Conservation (phyloP, 2,888 invertebrate species). For the Embidobia sp. region DNA sequence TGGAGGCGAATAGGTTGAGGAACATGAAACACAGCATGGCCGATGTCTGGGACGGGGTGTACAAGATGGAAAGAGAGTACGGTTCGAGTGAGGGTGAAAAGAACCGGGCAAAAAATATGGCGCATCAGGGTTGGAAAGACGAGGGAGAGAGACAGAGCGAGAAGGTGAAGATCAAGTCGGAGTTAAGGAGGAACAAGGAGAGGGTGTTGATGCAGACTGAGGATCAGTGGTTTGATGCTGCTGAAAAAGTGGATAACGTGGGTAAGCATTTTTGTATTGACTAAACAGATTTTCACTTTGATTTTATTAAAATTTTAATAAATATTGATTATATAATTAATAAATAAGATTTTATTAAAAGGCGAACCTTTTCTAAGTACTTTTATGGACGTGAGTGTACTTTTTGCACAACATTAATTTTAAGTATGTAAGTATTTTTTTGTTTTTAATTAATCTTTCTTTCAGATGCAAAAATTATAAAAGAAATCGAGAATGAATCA, state of each 20-base stretch:
- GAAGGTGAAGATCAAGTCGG: too few relatives aligned
- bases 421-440: not conserved
- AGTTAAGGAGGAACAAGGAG: constrained; percentile 79
- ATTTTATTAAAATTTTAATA: too few relatives aligned
- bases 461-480: constrained; percentile 12
- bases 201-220: constrained; percentile 68
- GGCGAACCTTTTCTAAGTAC: too few relatives aligned
- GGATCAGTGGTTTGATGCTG: constrained; percentile 45
- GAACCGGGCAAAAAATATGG: constrained; percentile 74
- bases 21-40: constrained; percentile 66
- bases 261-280: constrained; percentile 13
- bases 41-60: constrained; percentile 49
- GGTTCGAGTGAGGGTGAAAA: constrained; percentile 67
- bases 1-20: constrained; percentile 56
- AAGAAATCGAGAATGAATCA: constrained; percentile 10
- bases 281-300: too few relatives aligned
- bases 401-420: too few relatives aligned
- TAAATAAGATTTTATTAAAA: too few relatives aligned
- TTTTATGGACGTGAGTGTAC: too few relatives aligned
- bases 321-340: too few relatives aligned
- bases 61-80: constrained; percentile 10
- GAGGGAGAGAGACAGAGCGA: constrained; percentile 67
- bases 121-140: constrained; percentile 63
- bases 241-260: constrained; percentile 8
- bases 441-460: too few relatives aligned